Evolutionary conservation across 2,113 vertebrate species (phyloP), one percentile per base, ranked within the genome.

Genomic region (Scomber colias): DNA sequence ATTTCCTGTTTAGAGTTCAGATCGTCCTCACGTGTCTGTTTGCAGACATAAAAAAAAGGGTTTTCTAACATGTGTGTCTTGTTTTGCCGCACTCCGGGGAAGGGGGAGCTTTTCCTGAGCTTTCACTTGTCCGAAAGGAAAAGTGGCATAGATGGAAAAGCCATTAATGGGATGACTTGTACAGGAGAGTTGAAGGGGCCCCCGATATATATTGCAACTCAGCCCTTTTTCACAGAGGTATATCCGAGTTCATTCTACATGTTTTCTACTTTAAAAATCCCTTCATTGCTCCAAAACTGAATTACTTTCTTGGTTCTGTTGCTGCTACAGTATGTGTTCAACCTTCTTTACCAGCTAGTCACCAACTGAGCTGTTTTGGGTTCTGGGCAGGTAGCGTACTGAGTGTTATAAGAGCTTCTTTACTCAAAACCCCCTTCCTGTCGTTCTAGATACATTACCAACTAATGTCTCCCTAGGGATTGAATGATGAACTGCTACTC

Each of bases 101-200:
- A n/a, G 35, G 17, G 14, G 72, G 69, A 1, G 24, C 46, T 56
- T 64, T 87, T 72, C 66, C 81, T 46, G 66, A 75, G 56, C 45
- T 44, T 75, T 50, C 72, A 61, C 53, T 64, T 64, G 51, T 77
- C 44, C 45, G 27, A 44, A 56, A 79, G 55, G 62, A 73, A 72
- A 81, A 71, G 35, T 56, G 54, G 53, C 17, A 49, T 90, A 92
- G 83, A 90, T 89, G 93, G 90, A 89, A 92, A 90, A 92, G 71
- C 48, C 49, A 93, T 94, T 88, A 89, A 59, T 65, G 64, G 73
- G 83, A 80, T 81, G 76, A 82, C 53, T 56, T 78, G 56, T 71
- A 27, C 3, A 21, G 59, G 12, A 57, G 73, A 81, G 69, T 70
- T 66, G 62, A 69, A 59, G 46, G 35, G 65, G 64, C 64, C 68